phyloP scores from a whole-genome alignment of 1,140 invertebrate genomes.

The Drosophila rufa region DNA sequence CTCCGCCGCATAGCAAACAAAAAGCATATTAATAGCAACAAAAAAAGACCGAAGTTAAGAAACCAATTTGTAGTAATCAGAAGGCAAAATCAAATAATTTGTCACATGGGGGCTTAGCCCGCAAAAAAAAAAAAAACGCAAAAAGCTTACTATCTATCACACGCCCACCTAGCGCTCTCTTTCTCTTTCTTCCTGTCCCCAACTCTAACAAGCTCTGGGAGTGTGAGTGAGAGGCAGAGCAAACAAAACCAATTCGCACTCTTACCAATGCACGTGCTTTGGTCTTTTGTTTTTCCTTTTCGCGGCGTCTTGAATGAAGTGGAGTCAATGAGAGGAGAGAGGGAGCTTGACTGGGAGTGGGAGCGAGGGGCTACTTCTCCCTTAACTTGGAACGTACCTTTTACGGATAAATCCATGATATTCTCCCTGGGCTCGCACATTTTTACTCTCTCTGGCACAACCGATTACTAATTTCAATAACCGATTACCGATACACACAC shows the following conservation, averaged over 20 bases:
- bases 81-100: conserved; percentile 73
- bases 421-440: conserved; percentile 44
- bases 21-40: conserved; percentile 1
- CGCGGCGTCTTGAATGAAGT: conserved; percentile 45
- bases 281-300: conserved; percentile 19
- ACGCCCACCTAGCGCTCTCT: conserved; percentile 21
- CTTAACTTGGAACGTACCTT: conserved; percentile 52
- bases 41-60: conserved; percentile 25
- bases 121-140: conserved; percentile 6
- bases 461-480: conserved; percentile 48
- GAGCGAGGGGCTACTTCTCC: neutral
- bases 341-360: conserved; percentile 1
- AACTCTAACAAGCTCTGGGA: conserved; percentile 15
- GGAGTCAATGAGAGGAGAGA: neutral
- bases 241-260: conserved; percentile 64
- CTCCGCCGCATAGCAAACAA: conserved; percentile 40
- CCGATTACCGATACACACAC: conserved; percentile 31
- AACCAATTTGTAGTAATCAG: conserved; percentile 52
- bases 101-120: conserved; percentile 71
- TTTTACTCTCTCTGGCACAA: conserved; percentile 20
- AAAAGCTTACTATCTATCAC: conserved; percentile 25
- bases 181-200: conserved; percentile 17
- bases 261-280: conserved; percentile 67
- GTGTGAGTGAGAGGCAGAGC: conserved; percentile 46
- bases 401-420: conserved; percentile 78